Evolutionary conservation across 2,888 invertebrate species (phyloP).

Genomic region (Norana najaformis): DNA sequence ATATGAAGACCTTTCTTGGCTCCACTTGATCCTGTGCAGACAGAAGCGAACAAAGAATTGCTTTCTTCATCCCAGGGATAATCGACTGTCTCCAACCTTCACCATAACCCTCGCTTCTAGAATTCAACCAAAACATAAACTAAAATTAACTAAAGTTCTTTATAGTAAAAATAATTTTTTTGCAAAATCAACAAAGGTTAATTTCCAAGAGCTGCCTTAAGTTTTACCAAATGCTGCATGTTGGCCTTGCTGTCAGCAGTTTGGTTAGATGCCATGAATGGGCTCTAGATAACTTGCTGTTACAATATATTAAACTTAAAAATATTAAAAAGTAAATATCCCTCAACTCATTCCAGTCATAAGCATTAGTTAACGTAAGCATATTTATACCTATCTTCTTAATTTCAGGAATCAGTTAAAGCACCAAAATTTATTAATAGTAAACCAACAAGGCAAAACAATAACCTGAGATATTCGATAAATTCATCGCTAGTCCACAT

Average conservation of each 20-base stretch:
- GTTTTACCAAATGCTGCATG: not conserved
- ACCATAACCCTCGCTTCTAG: constrained; percentile 67
- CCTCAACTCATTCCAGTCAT: no score
- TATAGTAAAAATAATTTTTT: not conserved
- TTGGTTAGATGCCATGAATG: no score
- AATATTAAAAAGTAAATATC: no score
- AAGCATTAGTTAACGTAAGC: no score
- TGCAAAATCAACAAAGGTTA: not conserved
- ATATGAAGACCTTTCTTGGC: constrained; percentile 55
- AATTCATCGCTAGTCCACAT: constrained; percentile 84
- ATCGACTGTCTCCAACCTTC: constrained; percentile 74
- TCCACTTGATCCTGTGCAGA: constrained; percentile 71
- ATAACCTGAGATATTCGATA: constrained; percentile 68
- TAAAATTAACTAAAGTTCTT: not conserved
- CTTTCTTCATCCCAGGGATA: constrained; percentile 82
- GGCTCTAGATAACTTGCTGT: no score
- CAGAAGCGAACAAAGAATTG: constrained; percentile 77
- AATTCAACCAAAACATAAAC: not conserved
- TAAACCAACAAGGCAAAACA: not conserved
- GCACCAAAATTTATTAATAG: not conserved
- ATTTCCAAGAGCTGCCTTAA: not conserved
- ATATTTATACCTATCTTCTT: no score
- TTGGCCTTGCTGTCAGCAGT: not conserved
- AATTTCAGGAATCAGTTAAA: not conserved
- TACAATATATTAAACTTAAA: no score